Base-by-base conservation (phyloP, 2,797 vertebrate genomes). In the Holocentrus rufus region DNA sequence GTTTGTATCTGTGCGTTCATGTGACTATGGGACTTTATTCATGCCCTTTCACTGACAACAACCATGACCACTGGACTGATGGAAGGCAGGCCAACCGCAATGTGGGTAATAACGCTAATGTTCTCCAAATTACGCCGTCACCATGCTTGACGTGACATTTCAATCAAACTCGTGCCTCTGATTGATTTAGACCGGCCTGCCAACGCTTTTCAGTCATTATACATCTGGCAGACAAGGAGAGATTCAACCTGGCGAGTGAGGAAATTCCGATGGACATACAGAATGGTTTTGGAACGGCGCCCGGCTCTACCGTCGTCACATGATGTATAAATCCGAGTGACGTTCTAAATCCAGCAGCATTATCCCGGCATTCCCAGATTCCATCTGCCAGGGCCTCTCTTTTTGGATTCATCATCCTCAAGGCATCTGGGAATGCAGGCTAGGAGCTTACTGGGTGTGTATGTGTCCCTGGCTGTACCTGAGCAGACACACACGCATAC, bases 241-340 rank as follows among this genome's bases (percentile, higher is more conserved):
- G 56, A 69, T 67, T 56, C 31, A 4, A 73, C 34, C 64, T 58
- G 30, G 30, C 11, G 5, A 74, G 53, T 20, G 49, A 66, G 61
- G 69, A 83, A 85, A 79, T 73, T 57, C 80, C 53, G 22, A 22
- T 65, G 46, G 77, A 79, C 15, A 17, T 77, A 67, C 76, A 76
- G 70, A 81, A 76, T 49, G n/a, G 53, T 55, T 84, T 57, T 82
- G 81, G 80, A 88, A 68, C 42, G 49, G 53, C 17, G 59, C 80
- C 81, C 47, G 3, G 74, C 68, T 75, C 65, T 50, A 69, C 67
- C 69, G 52, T 62, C 66, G 80, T 84, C 84, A 83, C 85, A 86
- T 86, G 81, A 82, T 52, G 69, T 82, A 82, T 84, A 82, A 89
- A 88, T 90, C 90, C 60, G 22, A 81, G 67, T 85, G 83, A 84